Percentiles rank a stretch among this genome's conserved stretches.
phyloP scores from a whole-genome alignment of 2,888 invertebrate species.

The Peribatodes rhomboidaria region DNA sequence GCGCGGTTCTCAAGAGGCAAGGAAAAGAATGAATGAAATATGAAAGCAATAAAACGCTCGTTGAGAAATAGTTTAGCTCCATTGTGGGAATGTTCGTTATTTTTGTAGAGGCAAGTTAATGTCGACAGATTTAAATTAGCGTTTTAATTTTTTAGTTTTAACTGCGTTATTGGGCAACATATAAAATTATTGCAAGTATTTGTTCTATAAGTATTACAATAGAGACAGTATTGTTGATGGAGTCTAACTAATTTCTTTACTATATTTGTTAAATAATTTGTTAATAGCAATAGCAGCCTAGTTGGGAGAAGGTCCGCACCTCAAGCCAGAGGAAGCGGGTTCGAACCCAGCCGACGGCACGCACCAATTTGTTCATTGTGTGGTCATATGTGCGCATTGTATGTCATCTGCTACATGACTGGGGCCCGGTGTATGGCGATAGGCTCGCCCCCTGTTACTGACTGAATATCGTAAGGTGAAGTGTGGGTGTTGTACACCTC shows the following conservation, averaged over 20 bases:
- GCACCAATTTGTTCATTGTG: no score
- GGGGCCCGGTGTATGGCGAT: no score
- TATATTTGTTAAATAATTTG: no score
- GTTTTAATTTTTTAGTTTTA: conserved; percentile 11
- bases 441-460: no score
- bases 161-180: neutral
- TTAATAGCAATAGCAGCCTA: no score
- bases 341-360: no score
- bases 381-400: no score
- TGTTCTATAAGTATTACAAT: neutral
- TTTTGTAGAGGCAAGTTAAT: conserved; percentile 37
- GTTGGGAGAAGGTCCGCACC: no score
- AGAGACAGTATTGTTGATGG: neutral
- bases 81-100: conserved; percentile 46
- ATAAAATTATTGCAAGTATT: neutral
- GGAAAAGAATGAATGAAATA: conserved; percentile 51
- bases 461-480: no score
- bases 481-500: no score
- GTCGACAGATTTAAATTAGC: conserved; percentile 38
- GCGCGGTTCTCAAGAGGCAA: conserved; percentile 47
- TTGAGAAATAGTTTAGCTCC: conserved; percentile 49
- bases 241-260: neutral
- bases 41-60: conserved; percentile 50
- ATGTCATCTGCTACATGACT: no score
- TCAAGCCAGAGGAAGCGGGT: no score